phyloP scores from a whole-genome alignment of 2,888 invertebrate genomes.

The Drosophila stalkeri region DNA sequence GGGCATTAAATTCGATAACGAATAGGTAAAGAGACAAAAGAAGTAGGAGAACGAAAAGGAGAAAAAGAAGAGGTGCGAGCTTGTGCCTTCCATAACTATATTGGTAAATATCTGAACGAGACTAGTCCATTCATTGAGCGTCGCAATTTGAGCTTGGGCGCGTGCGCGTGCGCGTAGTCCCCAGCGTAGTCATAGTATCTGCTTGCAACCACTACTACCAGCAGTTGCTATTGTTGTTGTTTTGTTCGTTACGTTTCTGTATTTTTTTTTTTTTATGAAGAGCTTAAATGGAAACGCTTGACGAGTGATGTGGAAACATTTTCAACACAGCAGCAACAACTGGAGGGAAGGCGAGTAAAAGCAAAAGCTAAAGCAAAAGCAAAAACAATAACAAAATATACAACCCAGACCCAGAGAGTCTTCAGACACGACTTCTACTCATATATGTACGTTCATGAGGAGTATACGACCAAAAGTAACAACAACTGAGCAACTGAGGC shows the following conservation, averaged over 20 bases:
- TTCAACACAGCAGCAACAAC: conserved; percentile 71
- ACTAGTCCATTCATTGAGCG: conserved; percentile 53
- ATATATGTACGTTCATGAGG: conserved; percentile 33
- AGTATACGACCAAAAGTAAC: conserved; percentile 52
- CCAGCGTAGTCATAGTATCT: conserved; percentile 71
- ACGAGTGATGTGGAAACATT: conserved; percentile 85
- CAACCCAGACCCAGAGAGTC: conserved; percentile 67
- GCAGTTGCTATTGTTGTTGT: conserved; percentile 37
- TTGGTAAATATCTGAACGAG: not conserved
- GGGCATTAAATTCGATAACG: conserved; percentile 17
- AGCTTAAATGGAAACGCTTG: conserved; percentile 84
- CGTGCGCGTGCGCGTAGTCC: conserved; percentile 82
- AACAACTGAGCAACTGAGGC: conserved; percentile 28
- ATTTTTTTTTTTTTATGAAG: conserved; percentile 48
- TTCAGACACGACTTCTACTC: conserved; percentile 57
- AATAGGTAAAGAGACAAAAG: not conserved
- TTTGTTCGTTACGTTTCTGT: conserved; percentile 49
- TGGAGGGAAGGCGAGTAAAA: conserved; percentile 44
- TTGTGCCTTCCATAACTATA: conserved; percentile 4
- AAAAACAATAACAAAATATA: conserved; percentile 33
- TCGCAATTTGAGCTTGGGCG: conserved; percentile 74
- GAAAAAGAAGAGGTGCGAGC: conserved; percentile 10
- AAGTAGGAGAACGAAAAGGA: not conserved
- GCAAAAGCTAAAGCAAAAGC: conserved; percentile 40
- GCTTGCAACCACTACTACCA: conserved; percentile 68